A percentile compares a stretch with the other conserved stretches of the same genome.
These are phyloP conservation scores for Cephonodes hylas DNA, from an alignment of 2,888 invertebrate genomes.

Conservation along the genomic window DNA sequence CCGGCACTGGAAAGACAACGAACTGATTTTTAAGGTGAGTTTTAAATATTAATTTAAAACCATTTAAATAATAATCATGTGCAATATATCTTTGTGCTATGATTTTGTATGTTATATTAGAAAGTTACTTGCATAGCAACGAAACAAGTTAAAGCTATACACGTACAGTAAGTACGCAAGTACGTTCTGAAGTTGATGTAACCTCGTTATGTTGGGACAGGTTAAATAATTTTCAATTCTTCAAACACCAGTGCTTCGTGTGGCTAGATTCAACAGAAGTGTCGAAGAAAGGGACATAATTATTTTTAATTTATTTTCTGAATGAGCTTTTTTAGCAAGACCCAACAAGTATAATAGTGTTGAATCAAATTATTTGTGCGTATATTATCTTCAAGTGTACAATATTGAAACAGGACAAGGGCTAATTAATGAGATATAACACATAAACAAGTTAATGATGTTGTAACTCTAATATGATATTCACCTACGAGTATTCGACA, in stretches of 20 bases:
- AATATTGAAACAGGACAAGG: not conserved
- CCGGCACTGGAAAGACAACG: conserved; percentile 50
- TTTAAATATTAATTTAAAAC: conserved; percentile 23
- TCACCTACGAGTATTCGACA: conserved; percentile 35
- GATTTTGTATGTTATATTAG: conserved; percentile 64
- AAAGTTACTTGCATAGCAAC: conserved; percentile 74
- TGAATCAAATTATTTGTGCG: not conserved
- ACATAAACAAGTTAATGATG: conserved; percentile 61
- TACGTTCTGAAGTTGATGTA: conserved; percentile 69
- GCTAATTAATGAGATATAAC: conserved; percentile 18
- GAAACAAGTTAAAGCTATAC: conserved; percentile 69
- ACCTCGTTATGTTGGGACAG: conserved; percentile 63
- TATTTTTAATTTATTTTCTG: conserved; percentile 26
- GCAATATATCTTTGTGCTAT: conserved; percentile 15
- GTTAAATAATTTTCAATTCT: conserved; percentile 58
- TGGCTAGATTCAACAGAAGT: conserved; percentile 27
- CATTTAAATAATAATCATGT: conserved; percentile 8
- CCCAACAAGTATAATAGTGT: not conserved
- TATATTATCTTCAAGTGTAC: not conserved
- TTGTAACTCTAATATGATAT: conserved; percentile 57
- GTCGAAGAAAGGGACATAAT: conserved; percentile 26
- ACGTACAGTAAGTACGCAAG: conserved; percentile 60
- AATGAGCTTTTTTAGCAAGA: conserved; percentile 13
- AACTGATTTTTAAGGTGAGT: conserved; percentile 67
- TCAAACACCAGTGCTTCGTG: conserved; percentile 43